Base-by-base conservation (phyloP, 2,797 vertebrate species). In the Echeneis naucrates region DNA sequence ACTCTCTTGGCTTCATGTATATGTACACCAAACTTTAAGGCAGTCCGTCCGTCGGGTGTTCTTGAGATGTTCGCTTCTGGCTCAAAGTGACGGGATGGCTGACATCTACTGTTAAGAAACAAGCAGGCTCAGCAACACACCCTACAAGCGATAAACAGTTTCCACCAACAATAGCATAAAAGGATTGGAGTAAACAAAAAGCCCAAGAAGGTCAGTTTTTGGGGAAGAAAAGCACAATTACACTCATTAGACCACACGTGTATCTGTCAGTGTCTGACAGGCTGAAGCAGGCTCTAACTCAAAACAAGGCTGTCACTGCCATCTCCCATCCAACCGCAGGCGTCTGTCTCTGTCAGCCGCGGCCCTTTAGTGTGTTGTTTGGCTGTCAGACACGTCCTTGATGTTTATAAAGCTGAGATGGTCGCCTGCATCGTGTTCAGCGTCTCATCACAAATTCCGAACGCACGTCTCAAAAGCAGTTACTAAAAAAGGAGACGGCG, bases 401-500 rank as follows among this genome's bases (percentile, higher is more conserved):
- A 84, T 82, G 89, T 85, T 77, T 24, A 70, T 12, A 60, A 71
- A 62, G 59, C 57, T 59, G 72, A 72, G 77, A 79, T 17, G 68
- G 84, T 82, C 82, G 80, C 78, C 68, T 58, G 79, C 62, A 55
- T 58, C 13, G 33, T n/a, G 82, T 72, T 53, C 50, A 63, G 56
- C 21, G 24, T 75, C 76, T 91, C 80, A 70, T 91, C 82, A 64
- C 19, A 57, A 69, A 86, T 89, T 89, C 84, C 68, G 45, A 81
- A 82, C 71, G 53, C 33, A 62, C 38, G 58, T 85, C 79, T 87
- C 79, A 78, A 78, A n/a, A 91, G 81, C 86, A 56, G 78, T 38
- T 64, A 70, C 88, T 94, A 89, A 85, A 92, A 89, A 84, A 74
- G 83, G 88, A 84, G 68, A 52, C 51, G 50, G 67, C 67, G 68